Conservation (phyloP, 2,888 invertebrate genomes). For the Scaptomyza reducta region DNA sequence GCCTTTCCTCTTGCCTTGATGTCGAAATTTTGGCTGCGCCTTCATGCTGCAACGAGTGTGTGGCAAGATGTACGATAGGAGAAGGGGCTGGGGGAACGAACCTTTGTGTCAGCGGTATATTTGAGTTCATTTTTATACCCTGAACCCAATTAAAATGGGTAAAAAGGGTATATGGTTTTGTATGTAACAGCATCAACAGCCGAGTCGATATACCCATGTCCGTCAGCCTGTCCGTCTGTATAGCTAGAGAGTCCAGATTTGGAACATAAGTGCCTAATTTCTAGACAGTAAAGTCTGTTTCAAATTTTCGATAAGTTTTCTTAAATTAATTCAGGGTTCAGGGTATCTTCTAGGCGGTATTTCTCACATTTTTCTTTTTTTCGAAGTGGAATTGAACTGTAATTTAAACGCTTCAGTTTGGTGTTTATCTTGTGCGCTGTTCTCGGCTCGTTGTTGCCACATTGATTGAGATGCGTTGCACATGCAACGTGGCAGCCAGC, state of each 20-base stretch:
- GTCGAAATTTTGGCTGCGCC: constrained; percentile 9
- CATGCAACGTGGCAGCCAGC: background rate
- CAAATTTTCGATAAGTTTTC: no score
- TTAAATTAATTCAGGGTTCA: no score
- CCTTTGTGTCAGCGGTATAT: constrained; percentile 17
- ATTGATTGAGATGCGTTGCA: constrained; percentile 33
- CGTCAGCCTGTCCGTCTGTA: no score
- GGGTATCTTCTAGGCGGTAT: no score
- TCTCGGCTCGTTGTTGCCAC: constrained; percentile 7
- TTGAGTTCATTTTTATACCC: constrained; percentile 5
- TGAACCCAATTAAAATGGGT: no score
- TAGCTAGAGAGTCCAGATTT: no score
- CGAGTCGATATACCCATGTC: no score
- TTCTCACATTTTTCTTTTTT: constrained; percentile 15
- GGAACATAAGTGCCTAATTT: no score
- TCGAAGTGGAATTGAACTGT: constrained; percentile 31
- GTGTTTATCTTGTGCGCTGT: constrained; percentile 25
- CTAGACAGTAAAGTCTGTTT: no score
- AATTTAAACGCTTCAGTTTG: constrained; percentile 52
- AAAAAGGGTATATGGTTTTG: no score
- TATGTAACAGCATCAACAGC: no score
- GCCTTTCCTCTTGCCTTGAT: constrained; percentile 30
- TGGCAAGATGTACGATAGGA: background rate
- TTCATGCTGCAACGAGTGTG: constrained; percentile 2
- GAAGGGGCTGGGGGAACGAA: background rate